Evolutionary conservation across 2,888 invertebrate genomes (phyloP), one percentile per base, ranked within the genome.

Genomic region (Macaria liturata): DNA sequence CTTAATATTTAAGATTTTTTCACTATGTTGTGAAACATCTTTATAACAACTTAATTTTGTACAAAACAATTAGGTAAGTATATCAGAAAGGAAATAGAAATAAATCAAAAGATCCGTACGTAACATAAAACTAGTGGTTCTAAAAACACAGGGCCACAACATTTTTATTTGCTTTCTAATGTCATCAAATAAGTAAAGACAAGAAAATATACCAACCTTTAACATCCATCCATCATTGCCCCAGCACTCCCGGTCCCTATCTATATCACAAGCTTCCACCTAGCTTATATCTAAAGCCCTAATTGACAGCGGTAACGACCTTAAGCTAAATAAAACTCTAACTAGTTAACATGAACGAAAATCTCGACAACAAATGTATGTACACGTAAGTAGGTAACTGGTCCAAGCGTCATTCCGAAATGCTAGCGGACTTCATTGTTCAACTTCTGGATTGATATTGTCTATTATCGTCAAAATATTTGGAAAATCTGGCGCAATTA

Each of bases 211-310:
- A 60, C 57, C 48, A 60, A 68, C 68, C 68, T 68, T 66, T 31
- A 7, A 47, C n/a, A 8, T 64, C 65, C 53, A 66, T 72, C 70
- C 70, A 72, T 62, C 66, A 64, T 67, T 62, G 64, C 72, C 71
- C 66, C 71, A 68, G 68, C 66, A 68, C 74, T 71, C 65, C 76
- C 69, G 71, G 73, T 70, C 73, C 81, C 85, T 86, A 87, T 75
- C 83, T 86, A 85, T 89, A 89, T 91, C 88, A 91, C 89, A 90
- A 90, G 89, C 89, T 87, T 84, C 86, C 86, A 87, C 87, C 90
- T 90, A 90, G 88, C 90, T 87, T 86, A 49, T 79, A 79, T 85
- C 89, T 91, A 89, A 86, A 82, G 83, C 85, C 78, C 81, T 84
- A 73, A 73, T 83, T 88, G 88, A 88, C 88, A 89, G 65, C 81